Evolutionary conservation across 2,888 invertebrate genomes (phyloP).

Genomic region (Nemapogon koenigi): DNA sequence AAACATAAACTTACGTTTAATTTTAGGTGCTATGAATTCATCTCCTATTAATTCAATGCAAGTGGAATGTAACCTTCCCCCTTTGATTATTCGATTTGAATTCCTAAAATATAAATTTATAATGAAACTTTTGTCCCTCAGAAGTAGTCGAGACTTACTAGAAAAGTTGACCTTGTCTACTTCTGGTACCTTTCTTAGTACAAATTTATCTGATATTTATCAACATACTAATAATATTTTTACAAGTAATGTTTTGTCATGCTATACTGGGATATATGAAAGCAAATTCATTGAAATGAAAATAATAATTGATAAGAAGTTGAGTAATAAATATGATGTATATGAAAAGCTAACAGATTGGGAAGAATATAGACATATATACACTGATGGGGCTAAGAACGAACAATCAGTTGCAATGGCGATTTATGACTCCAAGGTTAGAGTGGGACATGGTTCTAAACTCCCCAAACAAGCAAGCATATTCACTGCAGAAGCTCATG

Average conservation of each 20-base stretch:
- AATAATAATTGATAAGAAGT: constrained; percentile 1
- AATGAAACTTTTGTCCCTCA: neutral
- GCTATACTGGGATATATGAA: constrained; percentile 1
- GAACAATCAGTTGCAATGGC: neutral
- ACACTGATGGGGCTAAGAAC: constrained; percentile 5
- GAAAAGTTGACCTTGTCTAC: neutral
- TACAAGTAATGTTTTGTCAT: constrained; percentile 9
- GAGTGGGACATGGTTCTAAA: neutral
- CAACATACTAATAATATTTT: neutral
- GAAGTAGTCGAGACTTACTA: neutral
- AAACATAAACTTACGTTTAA: constrained; percentile 3
- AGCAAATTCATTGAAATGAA: constrained; percentile 2
- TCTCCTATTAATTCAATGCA: constrained; percentile 4
- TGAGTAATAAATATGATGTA: constrained; percentile 3
- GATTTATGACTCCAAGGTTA: neutral
- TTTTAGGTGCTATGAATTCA: constrained; percentile 1
- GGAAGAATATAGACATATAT: neutral
- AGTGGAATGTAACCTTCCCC: constrained; percentile 2
- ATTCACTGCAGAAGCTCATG: constrained; percentile 3
- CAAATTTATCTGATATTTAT: neutral
- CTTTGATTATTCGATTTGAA: neutral
- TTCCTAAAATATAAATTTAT: constrained; percentile 1
- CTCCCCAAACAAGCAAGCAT: neutral
- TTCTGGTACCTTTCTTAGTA: neutral
- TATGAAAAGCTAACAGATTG: constrained; percentile 1